Percentiles rank a stretch among this genome's conserved stretches.
phyloP scores from a whole-genome alignment of 2,113 vertebrate genomes.

The Glaucidium brasilianum region DNA sequence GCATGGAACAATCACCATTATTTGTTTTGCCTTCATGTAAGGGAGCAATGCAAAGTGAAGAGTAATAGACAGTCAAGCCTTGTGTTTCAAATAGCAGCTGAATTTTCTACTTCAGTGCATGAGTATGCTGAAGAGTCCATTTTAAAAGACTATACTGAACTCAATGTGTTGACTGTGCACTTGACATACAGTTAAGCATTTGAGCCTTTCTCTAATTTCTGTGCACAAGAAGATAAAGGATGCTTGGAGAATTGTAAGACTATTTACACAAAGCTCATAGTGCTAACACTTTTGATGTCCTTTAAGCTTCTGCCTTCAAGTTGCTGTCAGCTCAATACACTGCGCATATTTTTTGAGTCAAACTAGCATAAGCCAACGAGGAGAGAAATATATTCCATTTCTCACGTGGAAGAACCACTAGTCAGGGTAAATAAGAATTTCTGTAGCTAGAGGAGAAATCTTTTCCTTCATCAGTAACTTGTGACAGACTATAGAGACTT shows the following conservation, averaged over 20 bases:
- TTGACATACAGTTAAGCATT: neutral
- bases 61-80: neutral
- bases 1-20: neutral
- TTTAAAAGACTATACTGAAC: neutral
- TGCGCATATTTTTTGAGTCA: neutral
- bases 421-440: neutral
- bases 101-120: neutral
- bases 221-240: neutral
- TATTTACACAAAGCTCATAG: slow-evolving; percentile 2
- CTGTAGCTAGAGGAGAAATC: neutral
- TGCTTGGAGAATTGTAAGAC: neutral
- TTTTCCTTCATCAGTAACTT: neutral
- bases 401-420: neutral
- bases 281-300: neutral
- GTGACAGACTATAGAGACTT: neutral
- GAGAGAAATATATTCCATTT: neutral
- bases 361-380: neutral
- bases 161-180: neutral
- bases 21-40: neutral
- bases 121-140: neutral
- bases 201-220: neutral
- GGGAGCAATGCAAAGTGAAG: neutral
- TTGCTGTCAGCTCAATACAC: neutral
- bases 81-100: neutral
- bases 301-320: slow-evolving; percentile 3